Percentiles rank a stretch among this genome's conserved stretches.
These are phyloP conservation scores for Ormyrus pomaceus DNA, from an alignment of 2,888 invertebrate species.

Conservation along the genomic window DNA sequence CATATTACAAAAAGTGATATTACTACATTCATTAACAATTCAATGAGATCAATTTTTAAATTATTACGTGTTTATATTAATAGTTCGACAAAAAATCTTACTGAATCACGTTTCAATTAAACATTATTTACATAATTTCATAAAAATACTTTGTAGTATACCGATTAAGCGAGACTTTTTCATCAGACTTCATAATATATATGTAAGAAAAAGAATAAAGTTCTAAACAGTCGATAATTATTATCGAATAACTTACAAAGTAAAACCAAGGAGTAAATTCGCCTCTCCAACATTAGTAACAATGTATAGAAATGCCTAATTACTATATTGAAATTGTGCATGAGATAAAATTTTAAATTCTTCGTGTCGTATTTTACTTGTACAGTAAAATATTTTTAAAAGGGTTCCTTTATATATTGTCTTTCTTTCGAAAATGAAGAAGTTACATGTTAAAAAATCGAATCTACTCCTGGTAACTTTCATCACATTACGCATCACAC, in stretches of 20 bases:
- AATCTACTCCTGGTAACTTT: slow-evolving; percentile 6
- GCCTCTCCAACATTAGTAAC: neutral
- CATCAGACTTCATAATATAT: neutral
- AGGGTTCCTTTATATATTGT: no score
- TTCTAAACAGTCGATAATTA: slow-evolving; percentile 5
- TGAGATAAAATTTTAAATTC: no score
- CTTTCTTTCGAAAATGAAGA: no score
- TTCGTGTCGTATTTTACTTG: no score
- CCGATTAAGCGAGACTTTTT: neutral
- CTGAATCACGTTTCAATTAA: no score
- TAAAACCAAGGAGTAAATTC: slow-evolving; percentile 27
- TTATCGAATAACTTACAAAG: neutral
- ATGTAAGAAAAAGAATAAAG: slow-evolving; percentile 14
- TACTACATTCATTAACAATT: neutral
- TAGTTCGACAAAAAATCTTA: no score
- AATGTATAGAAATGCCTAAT: no score
- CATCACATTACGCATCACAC: neutral
- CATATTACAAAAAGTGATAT: neutral
- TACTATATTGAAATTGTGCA: no score
- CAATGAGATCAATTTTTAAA: neutral
- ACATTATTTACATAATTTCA: neutral
- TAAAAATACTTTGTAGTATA: slow-evolving; percentile 3
- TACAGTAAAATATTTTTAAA: no score
- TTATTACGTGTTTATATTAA: neutral
- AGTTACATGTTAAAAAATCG: neutral